Evolutionary conservation across 2,888 invertebrate genomes (phyloP), one percentile per base, ranked within the genome.

Genomic region (Uloborus plumipes): DNA sequence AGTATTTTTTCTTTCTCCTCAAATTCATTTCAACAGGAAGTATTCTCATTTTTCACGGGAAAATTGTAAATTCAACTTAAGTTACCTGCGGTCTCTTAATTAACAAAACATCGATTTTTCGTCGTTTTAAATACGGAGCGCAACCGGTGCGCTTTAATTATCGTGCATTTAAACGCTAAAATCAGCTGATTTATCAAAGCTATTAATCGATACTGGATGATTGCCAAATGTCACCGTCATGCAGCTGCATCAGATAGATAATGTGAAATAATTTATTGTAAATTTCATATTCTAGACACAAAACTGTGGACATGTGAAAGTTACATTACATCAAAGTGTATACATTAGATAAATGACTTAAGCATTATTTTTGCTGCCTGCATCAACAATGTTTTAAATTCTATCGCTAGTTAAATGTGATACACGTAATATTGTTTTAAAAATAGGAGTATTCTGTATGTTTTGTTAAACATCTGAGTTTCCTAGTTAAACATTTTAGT

Each of bases 171-270:
- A 77, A 69, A 77, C 58, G 39, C 55, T 64, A 31, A 65, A 49
- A 51, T 78, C 65, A 64, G 47, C 70, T 65, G 77, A 78, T 78
- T 78, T 78, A 78, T 78, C 77, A 71, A 71, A 71, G 53, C 77
- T 26, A 49, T 71, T 78, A 78, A 78, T 78, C 71, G 71, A 78
- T 64, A 78, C 70, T 65, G 71, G 77, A 71, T 64, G 65, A 64
- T 31, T 71, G 70, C 77, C 71, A 71, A 70, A 76, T 47, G 55
- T 55, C n/a, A 55, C 20, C 20, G 20, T 15, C n/a, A 20, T 18
- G 20, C 55, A 55, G 55, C 6, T 39, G 39, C 39, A 39, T 39
- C 9, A 39, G 39, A 39, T 39, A 39, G 39, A 39, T n/a, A 55
- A 55, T n/a, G 18, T 55, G 55, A 55, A 55, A 55, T 55, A 55